Base-by-base conservation (phyloP, 2,888 invertebrate species). In the Stegophylla sp. region DNA sequence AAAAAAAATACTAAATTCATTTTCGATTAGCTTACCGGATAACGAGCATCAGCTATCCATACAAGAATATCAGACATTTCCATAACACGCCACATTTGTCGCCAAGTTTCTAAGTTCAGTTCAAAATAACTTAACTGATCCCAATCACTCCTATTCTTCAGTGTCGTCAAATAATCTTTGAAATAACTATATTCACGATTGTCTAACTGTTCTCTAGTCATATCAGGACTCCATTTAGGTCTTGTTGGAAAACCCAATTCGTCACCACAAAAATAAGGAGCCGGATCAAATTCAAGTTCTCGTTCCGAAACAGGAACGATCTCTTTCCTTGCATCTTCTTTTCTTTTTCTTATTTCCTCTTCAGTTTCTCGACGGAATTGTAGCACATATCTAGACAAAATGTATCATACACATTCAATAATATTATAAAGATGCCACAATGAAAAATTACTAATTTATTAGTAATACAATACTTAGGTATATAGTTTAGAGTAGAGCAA, bases 61-160 rank as follows among this genome's bases (percentile, higher is more conserved):
- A 98, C 88, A 17, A 97, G 86, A 43, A 98, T 88, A 85, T 98
- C 97, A 0, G 96, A 95, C 91, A 97, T 94, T 87, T 98, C 98
- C 9, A 96, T 86, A 0, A 98, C 97, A 59, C 98, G 88, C 98
- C 98, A 98, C 83, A 98, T 86, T 85, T 98, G 98, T 17, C 97
- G 88, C 97, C 97, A 98, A 0, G 97, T 97, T 88, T 98, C 97
- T 84, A 98, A 87, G 88, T 98, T 98, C 82, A 97, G 86, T 86
- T 98, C 97, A 86, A 96, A 96, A 85, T 94, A 93, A 71, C 96
- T 95, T 83, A 96, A 87, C 5, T 91, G 89, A 82, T 90, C 88
- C 85, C 89, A 88, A 26, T 89, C 87, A 82, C 90, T 90, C 0
- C 90, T 89, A 9, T 89, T 87, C 84, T 93, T 91, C 10, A 96